Percentiles rank a stretch among this genome's conserved stretches.
phyloP scores from a whole-genome alignment of 2,888 invertebrate species.

The Allophyes oxyacanthae region DNA sequence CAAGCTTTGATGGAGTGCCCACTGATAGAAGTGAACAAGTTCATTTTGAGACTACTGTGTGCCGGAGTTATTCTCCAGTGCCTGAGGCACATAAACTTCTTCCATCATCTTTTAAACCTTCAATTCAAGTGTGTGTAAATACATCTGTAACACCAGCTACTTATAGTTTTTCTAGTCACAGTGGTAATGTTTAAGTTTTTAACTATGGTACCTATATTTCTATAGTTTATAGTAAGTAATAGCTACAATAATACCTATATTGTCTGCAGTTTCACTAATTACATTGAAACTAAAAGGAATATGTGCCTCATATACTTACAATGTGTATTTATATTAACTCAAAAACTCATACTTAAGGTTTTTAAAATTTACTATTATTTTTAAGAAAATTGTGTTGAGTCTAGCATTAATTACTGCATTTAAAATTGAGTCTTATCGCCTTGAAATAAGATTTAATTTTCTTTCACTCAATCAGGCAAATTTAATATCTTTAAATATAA shows the following conservation, averaged over 20 bases:
- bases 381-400: too few species aligned
- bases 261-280: constrained; percentile 82
- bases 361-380: too few species aligned
- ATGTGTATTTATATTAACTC: too few species aligned
- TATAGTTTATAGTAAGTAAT: constrained; percentile 57
- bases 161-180: constrained; percentile 89
- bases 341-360: too few species aligned
- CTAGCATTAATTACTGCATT: too few species aligned
- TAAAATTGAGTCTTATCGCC: too few species aligned
- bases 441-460: too few species aligned
- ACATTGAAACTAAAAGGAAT: constrained; percentile 43
- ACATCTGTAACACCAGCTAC: constrained; percentile 87
- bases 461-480: too few species aligned
- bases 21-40: constrained; percentile 83
- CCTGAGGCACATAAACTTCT: constrained; percentile 87
- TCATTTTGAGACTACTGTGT: constrained; percentile 82
- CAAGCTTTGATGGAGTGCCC: constrained; percentile 90
- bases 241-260: constrained; percentile 56
- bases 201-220: constrained; percentile 67
- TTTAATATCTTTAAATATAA: too few species aligned
- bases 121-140: constrained; percentile 88
- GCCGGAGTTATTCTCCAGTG: constrained; percentile 85
- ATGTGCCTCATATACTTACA: too few species aligned
- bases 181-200: constrained; percentile 82
- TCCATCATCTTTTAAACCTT: constrained; percentile 86